These are phyloP conservation scores for Drosophila persimilis DNA, from an alignment of 1,140 invertebrate genomes.

Conservation along the genomic window DNA sequence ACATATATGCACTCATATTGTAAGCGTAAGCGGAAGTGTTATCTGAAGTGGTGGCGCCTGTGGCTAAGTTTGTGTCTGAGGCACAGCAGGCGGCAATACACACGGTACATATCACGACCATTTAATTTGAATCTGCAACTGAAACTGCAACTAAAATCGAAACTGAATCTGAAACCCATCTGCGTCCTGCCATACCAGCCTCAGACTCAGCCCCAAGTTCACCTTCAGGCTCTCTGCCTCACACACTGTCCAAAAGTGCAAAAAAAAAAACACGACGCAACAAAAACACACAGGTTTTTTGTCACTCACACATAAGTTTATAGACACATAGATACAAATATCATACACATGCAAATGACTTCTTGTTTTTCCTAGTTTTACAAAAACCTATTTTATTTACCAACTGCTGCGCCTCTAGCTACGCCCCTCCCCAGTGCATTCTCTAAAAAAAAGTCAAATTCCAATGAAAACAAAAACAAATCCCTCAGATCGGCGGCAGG, in stretches of 20 bases:
- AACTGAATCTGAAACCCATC: too few relatives aligned
- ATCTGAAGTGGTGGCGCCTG: too few relatives aligned
- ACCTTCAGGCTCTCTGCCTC: background rate
- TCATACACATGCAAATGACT: slow-evolving; percentile 6
- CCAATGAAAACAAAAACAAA: slow-evolving; percentile 2
- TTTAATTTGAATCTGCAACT: too few relatives aligned
- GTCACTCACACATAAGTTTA: slow-evolving; percentile 6
- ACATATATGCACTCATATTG: too few relatives aligned
- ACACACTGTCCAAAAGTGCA: background rate
- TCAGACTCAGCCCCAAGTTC: too few relatives aligned
- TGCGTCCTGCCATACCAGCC: too few relatives aligned
- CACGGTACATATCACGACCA: too few relatives aligned
- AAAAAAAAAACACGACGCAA: background rate
- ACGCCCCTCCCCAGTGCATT: slow-evolving; percentile 4
- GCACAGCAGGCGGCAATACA: too few relatives aligned
- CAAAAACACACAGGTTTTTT: background rate
- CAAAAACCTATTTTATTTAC: slow-evolving; percentile 24
- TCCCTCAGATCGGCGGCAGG: too few relatives aligned
- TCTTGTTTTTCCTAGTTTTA: slow-evolving; percentile 27
- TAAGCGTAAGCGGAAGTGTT: too few relatives aligned
- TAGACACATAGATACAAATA: background rate
- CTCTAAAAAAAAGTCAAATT: slow-evolving; percentile 30
- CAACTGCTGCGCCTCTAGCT: slow-evolving; percentile 18
- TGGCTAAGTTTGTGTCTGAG: too few relatives aligned
- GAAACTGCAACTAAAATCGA: too few relatives aligned